Base-by-base conservation (phyloP, 64 coral and sea anemone genomes). In the Montipora efflorescens region DNA sequence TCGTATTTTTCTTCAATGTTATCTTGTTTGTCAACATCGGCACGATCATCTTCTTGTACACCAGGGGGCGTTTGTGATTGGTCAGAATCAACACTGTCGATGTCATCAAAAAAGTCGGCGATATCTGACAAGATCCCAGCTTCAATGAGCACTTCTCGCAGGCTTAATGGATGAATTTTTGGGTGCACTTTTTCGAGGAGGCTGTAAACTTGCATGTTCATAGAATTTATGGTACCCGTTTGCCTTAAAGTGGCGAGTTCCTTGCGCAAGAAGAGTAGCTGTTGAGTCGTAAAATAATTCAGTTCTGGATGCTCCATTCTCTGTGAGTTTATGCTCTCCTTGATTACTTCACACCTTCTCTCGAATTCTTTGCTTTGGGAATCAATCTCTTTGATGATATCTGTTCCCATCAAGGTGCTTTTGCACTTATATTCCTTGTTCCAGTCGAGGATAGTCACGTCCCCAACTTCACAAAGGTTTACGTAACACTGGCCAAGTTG, bases 251-350 rank as follows among this genome's bases (percentile, higher is more conserved):
- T 47, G 6, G 95, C 95, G 3, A 96, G 86, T 68, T 93, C 79
- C 61, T 84, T 90, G 22, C 95, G 88, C 48, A 96, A 12, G 20
- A 93, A 90, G 3, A 93, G 75, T 5, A 96, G 44, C 52, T 96
- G 95, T 19, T 93, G 86, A 25, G 87, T 92, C 8, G 91, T 96
- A 43, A 81, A 96, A 80, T 93, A 84, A 80, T 96, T 96, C 3
- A 96, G 57, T 15, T 96, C 81, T 18, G 48, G 78, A 53, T 85
- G 81, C 59, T 90, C 15, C 46, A 79, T 90, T 53, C 95, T 89
- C 59, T 87, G 88, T 2, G 7, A 22, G 79, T 93, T 78, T 11
- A 96, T 48, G 59, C 83, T 77, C 36, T 85, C 80, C 74, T 75
- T 93, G 79, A 91, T 90, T 19, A 23, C 23, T 47, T 19, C 79